Base-by-base conservation (phyloP, 2,797 vertebrate species). In the Eidolon dupreanum region DNA sequence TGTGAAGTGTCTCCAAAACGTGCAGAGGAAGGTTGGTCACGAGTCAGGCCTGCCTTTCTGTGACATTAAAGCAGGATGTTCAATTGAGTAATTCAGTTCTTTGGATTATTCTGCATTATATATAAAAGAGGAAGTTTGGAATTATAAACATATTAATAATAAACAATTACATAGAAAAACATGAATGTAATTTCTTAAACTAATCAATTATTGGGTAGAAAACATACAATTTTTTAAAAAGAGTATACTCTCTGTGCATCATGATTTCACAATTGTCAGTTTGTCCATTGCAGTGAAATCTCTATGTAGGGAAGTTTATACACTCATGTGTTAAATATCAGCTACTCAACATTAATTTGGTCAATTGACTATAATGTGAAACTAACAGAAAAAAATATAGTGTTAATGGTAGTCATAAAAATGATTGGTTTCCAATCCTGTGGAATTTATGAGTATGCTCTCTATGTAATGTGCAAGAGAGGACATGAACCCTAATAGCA, bases 281-380 rank as follows among this genome's bases (percentile, higher is more conserved):
- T 88, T 93, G 49, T 20, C 12, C 9, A 53, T 2, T 83, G 6
- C 57, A 65, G 46, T 83, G n/a, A 91, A 96, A 66, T 4, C 22
- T 92, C 7, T 49, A 26, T 33, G 43, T 83, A 78, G 19, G 20
- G n/a, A 68, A 59, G 36, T 93, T 79, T 91, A 95, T 89, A 96
- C 87, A 94, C 46, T 94, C 51, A 24, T 41, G 57, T 88, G 36
- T 53, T 93, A 12, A 33, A 49, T 49, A 84, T 83, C 49, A 88
- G 38, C 22, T 75, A 66, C 22, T 94, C 59, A 66, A 86, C 53
- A 84, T 90, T 97, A 97, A 94, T 90, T 96, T 86, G 70, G 78
- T 71, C 38, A 92, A 88, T 95, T 96, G 83, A 73, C 65, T 94
- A 20, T 84, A 91, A 86, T 91, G 57, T 70, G 84, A 57, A 96